phyloP scores from a whole-genome alignment of 2,797 vertebrate species.

The Takifugu rubripes region DNA sequence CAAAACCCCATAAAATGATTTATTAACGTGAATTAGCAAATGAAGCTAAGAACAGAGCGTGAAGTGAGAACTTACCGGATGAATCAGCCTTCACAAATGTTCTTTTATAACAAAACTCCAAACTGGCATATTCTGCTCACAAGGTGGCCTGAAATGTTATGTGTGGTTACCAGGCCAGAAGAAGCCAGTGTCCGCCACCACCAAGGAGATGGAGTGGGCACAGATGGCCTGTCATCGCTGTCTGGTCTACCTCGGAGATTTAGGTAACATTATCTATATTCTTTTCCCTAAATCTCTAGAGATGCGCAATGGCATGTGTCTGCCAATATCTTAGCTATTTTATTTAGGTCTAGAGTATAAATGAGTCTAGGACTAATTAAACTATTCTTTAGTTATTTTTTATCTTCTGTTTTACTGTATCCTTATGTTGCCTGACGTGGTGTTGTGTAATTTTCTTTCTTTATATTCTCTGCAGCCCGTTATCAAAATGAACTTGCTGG shows the following conservation, averaged over 20 bases:
- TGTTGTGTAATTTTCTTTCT: not conserved
- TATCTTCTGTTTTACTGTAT: too few species aligned
- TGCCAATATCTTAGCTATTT: slow-evolving; percentile 20
- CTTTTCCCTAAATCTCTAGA: not conserved
- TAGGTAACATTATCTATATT: slow-evolving; percentile 78
- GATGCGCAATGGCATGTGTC: slow-evolving; percentile 37
- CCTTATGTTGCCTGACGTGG: too few species aligned
- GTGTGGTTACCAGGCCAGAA: slow-evolving; percentile 80
- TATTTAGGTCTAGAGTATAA: slow-evolving; percentile 5
- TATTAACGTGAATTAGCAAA: not conserved
- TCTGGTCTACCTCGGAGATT: slow-evolving; percentile 93
- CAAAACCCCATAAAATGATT: too few species aligned
- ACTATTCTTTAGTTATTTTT: too few species aligned
- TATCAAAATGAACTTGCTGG: slow-evolving; percentile 97
- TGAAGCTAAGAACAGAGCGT: not conserved
- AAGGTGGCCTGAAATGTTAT: not conserved
- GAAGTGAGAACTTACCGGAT: not conserved
- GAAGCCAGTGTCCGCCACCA: slow-evolving; percentile 89
- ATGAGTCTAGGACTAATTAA: not conserved
- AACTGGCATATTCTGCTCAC: not conserved
- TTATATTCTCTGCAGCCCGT: slow-evolving; percentile 74
- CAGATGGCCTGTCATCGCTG: slow-evolving; percentile 97
- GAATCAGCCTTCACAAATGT: not conserved
- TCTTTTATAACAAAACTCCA: slow-evolving; percentile 12
- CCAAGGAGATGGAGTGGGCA: slow-evolving; percentile 98